Evolutionary conservation across 2,888 invertebrate genomes (phyloP).

Genomic region (Microctonus hyperodae): DNA sequence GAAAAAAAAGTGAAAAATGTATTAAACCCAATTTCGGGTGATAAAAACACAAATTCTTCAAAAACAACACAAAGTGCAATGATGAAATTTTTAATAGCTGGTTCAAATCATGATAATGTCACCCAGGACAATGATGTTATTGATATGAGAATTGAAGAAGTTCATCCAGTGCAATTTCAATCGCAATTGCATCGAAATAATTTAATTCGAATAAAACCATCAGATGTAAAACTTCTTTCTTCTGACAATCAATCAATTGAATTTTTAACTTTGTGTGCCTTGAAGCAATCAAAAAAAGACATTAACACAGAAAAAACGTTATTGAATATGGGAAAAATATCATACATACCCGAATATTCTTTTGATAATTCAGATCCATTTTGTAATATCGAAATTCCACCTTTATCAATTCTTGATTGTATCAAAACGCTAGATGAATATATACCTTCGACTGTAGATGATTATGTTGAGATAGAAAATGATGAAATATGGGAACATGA

Average conservation of each 20-base stretch:
- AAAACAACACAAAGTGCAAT: not conserved
- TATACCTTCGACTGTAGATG: slow-evolving; percentile 4
- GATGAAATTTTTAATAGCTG: slow-evolving; percentile 44
- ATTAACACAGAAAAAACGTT: slow-evolving; percentile 6
- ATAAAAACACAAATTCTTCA: slow-evolving; percentile 26
- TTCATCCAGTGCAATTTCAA: not conserved
- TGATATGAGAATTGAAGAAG: slow-evolving; percentile 12
- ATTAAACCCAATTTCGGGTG: no score
- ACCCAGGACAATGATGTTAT: slow-evolving; percentile 13
- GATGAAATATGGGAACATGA: not conserved
- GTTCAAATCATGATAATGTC: slow-evolving; percentile 17
- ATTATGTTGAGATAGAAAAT: slow-evolving; percentile 9
- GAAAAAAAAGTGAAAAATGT: no score
- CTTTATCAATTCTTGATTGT: slow-evolving; percentile 42
- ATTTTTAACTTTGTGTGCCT: slow-evolving; percentile 54
- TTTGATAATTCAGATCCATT: slow-evolving; percentile 37
- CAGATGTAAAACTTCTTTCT: slow-evolving; percentile 50
- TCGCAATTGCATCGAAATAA: not conserved
- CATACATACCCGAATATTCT: slow-evolving; percentile 38
- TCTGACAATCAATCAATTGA: slow-evolving; percentile 52
- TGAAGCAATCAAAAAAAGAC: slow-evolving; percentile 49
- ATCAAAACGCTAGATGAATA: slow-evolving; percentile 36
- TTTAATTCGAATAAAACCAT: slow-evolving; percentile 35
- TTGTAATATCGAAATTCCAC: slow-evolving; percentile 45
- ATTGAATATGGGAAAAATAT: slow-evolving; percentile 31